Evolutionary conservation across 2,113 vertebrate genomes (phyloP), one percentile per base, ranked within the genome.

Genomic region (Kryptolebias marmoratus): DNA sequence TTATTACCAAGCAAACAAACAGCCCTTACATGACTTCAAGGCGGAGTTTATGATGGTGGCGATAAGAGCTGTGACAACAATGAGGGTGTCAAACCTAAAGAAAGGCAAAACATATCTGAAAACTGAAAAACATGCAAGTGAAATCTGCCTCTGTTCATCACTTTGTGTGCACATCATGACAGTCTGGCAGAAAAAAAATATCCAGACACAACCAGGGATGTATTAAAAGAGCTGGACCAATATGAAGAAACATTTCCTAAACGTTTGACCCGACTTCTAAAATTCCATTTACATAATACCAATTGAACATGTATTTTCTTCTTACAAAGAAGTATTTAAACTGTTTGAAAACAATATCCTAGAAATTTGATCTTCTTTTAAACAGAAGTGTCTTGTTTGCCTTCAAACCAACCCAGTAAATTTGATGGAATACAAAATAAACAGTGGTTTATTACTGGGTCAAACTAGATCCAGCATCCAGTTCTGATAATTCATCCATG

Each of bases 21-120:
- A 36, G 28, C 39, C 79, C 95, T 93, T 87, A 97, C 97, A 90
- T 69, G 95, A 95, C 44, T 92, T 93, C 60, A 98, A 52, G 31
- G 93, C 82, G 5, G 94, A 76, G 73, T 95, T 97, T 76, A 94
- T 71, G 81, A 95, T 83, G 0, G 95, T 96, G 67, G 95, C 96
- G 75, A 96, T 75, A 71, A 98, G 87, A 18, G 96, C 97, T 65
- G 95, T 93, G 13, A 97, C 22, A 60, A 99, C 93, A 83, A 99
- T 96, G 86, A 96, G 82, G 0, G 91, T 95, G 83, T 98, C 97
- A 89, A 98, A 99, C 97, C 96, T 97, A 91, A 67, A 18, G 32
- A 63, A 0, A 72, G 53, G 58, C 71, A 44, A n/a, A 16, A 39
- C 16, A 32, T 13, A 32, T 22, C 12, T 44, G 11, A 61, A 12